These are phyloP conservation scores for Acanthurus tractus DNA, from an alignment of 2,797 vertebrate genomes.

Conservation along the genomic window DNA sequence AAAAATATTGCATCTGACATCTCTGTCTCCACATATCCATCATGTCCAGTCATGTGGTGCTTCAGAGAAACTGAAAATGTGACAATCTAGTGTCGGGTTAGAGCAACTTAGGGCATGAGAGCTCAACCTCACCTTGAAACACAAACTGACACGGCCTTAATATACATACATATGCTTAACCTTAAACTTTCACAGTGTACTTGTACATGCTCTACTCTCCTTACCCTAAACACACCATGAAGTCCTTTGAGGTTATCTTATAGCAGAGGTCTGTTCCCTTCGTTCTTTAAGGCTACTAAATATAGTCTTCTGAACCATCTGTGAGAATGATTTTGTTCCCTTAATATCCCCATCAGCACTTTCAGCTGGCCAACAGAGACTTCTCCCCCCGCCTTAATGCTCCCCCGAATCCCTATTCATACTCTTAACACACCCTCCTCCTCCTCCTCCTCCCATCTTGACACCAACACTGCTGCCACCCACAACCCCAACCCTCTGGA, in stretches of 20 bases:
- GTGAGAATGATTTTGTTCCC: conserved; percentile 90
- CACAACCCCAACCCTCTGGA: conserved; percentile 73
- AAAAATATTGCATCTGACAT: conserved; percentile 25
- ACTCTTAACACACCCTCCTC: conserved; percentile 63
- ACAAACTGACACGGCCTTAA: conserved; percentile 34
- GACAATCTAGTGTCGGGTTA: conserved; percentile 63
- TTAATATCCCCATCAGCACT: conserved; percentile 94
- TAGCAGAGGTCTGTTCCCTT: conserved; percentile 71
- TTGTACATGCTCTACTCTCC: conserved; percentile 18
- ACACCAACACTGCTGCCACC: conserved; percentile 71
- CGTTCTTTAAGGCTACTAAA: conserved; percentile 85
- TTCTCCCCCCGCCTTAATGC: conserved; percentile 60
- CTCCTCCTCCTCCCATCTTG: conserved; percentile 64
- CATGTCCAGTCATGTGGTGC: conserved; percentile 13
- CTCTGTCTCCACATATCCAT: conserved; percentile 18
- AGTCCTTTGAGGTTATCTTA: conserved; percentile 78
- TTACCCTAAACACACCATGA: conserved; percentile 60
- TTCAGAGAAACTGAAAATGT: conserved; percentile 58
- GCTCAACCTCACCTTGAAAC: conserved; percentile 48
- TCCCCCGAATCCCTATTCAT: conserved; percentile 68
- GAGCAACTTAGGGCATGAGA: conserved; percentile 28
- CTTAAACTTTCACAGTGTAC: conserved; percentile 39
- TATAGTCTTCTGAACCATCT: conserved; percentile 92
- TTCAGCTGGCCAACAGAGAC: conserved; percentile 87
- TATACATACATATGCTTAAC: conserved; percentile 41